Percentiles rank a stretch among this genome's conserved stretches.
phyloP scores from a whole-genome alignment of 2,888 invertebrate species.

The Unio pictorum region DNA sequence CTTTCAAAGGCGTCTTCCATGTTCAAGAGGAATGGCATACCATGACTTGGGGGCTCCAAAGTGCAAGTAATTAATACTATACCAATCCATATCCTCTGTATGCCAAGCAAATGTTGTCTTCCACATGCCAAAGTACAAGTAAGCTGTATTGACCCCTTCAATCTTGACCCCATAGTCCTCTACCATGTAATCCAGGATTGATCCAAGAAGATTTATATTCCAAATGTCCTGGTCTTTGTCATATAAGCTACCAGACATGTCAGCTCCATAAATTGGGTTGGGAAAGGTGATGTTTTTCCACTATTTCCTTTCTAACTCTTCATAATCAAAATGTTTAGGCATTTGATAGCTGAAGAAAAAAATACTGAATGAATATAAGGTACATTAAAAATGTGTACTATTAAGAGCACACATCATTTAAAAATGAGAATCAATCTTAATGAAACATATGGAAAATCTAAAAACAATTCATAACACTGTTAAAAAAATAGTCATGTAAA shows the following conservation, averaged over 20 bases:
- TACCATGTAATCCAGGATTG: constrained; percentile 94
- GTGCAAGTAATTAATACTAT: constrained; percentile 85
- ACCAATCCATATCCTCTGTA: constrained; percentile 99
- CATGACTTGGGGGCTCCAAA: constrained; percentile 86
- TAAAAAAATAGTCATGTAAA: too few relatives aligned
- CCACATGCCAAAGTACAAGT: constrained; percentile 99
- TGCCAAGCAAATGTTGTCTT: constrained; percentile 99
- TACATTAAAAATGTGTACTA: neutral
- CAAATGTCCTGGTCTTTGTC: constrained; percentile 86
- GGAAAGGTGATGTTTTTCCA: constrained; percentile 98
- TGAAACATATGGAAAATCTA: too few relatives aligned
- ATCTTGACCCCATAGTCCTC: constrained; percentile 94
- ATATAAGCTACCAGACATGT: constrained; percentile 95
- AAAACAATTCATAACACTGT: too few relatives aligned
- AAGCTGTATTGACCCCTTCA: constrained; percentile 93
- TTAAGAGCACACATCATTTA: too few relatives aligned
- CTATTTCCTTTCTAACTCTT: constrained; percentile 82
- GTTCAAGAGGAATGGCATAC: constrained; percentile 96
- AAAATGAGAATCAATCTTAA: too few relatives aligned
- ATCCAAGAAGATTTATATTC: constrained; percentile 95
- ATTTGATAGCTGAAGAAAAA: constrained; percentile 59
- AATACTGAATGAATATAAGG: neutral
- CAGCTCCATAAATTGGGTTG: constrained; percentile 98
- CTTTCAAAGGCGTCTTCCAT: constrained; percentile 92
- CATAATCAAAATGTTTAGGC: constrained; percentile 69